A percentile compares a stretch with the other conserved stretches of the same genome.
phyloP scores from a whole-genome alignment of 2,797 vertebrate species.

The Crypturellus tataupa region DNA sequence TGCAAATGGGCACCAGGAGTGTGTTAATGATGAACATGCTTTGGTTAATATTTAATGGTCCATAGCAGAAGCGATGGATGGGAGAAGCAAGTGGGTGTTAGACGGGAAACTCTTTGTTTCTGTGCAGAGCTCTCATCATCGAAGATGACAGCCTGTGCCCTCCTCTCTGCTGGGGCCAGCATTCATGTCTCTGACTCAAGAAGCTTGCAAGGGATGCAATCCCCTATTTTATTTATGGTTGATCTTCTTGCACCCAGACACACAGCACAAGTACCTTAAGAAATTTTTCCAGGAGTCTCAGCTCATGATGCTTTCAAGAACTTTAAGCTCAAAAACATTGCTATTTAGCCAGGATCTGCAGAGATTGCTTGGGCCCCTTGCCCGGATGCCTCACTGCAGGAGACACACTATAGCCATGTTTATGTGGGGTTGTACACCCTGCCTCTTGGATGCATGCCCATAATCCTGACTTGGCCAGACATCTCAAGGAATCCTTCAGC shows the following conservation, averaged over 20 bases:
- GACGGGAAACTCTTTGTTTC: slow-evolving; percentile 8
- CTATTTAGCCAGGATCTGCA: background rate
- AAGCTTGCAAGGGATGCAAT: background rate
- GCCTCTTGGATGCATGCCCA: background rate
- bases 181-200: background rate
- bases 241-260: background rate
- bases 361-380: background rate
- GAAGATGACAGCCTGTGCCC: background rate
- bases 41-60: slow-evolving; percentile 73
- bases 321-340: background rate
- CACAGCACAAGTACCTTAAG: background rate
- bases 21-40: slow-evolving; percentile 61
- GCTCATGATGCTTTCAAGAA: background rate
- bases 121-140: accelerated
- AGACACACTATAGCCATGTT: accelerated
- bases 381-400: accelerated
- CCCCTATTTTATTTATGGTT: background rate
- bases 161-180: background rate
- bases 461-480: background rate
- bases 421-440: background rate
- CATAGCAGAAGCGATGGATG: background rate
- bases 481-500: background rate
- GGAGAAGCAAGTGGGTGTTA: background rate
- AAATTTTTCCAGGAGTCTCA: background rate
- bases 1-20: slow-evolving; percentile 46